Evolutionary conservation across 2,888 invertebrate genomes (phyloP), one percentile per base, ranked within the genome.

Genomic region (Lepidocyrtinus sp.): DNA sequence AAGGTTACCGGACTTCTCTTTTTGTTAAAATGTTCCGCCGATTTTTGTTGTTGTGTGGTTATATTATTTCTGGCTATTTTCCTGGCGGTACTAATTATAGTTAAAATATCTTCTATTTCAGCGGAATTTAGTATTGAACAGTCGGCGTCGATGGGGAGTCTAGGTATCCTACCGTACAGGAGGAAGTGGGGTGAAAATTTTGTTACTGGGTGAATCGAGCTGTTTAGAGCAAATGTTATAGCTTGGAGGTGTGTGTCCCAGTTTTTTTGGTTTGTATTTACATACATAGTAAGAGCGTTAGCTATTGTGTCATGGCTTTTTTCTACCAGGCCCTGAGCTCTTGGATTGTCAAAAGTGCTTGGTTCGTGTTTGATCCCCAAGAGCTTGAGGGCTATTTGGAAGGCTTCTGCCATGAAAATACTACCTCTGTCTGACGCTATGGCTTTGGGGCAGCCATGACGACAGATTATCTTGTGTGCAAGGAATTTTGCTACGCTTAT

Each of bases 341-440:
- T n/a, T n/a, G 84, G 82, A 17, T 84, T 82, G 71, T 86, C 85
- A 0, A 79, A n/a, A 9, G 85, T 81, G 0, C 83, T 84, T n/a
- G 45, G 71, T 1, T 68, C 73, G 2, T 85, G 81, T 2, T 78
- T 72, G 15, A 82, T 73, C 0, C 71, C 59, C 76, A 76, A 82
- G 0, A 21, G 0, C 19, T 74, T 36, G 45, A 76, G 75, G 12
- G 85, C 19, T 0, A 67, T 61, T 12, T 46, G 5, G 19, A 84
- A 70, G 0, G 78, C 36, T 0, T 65, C n/a, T 24, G 7, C 75
- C 45, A 0, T 36, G 59, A 59, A 86, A 85, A 45, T 83, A 73
- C 3, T 63, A 0, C 83, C 86, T 46, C 81, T 79, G 61, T 86
- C 85, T 15, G 77, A 46, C 12, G 82, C 17, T 2, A 84, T 36